Percentiles rank a stretch among this genome's conserved stretches.
phyloP scores from a whole-genome alignment of 2,113 vertebrate genomes.

The Lutjanus erythropterus region DNA sequence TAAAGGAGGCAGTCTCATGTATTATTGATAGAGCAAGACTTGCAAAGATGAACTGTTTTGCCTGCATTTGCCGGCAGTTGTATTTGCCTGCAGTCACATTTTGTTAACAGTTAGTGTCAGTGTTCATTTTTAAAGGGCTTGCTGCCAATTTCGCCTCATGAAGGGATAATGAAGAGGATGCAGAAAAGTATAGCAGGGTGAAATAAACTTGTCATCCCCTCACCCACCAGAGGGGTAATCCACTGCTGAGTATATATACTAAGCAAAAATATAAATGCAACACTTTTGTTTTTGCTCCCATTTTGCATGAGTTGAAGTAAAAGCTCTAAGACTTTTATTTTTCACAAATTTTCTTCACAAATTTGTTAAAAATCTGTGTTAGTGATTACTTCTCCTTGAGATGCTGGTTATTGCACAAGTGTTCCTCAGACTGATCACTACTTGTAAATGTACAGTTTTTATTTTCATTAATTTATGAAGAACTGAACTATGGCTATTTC shows the following conservation, averaged over 20 bases:
- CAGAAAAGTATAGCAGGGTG: slow-evolving; percentile 19
- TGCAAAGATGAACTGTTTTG: slow-evolving; percentile 40
- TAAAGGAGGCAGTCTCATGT: slow-evolving; percentile 45
- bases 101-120: slow-evolving; percentile 26
- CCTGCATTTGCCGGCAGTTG: slow-evolving; percentile 38
- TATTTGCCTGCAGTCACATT: slow-evolving; percentile 42
- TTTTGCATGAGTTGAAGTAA: no score
- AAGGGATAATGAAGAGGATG: slow-evolving; percentile 58
- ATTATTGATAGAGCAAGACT: slow-evolving; percentile 48
- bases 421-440: no score
- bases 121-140: slow-evolving; percentile 46
- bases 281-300: no score
- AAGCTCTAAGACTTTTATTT: no score
- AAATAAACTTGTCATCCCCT: slow-evolving; percentile 34
- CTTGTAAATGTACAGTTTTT: no score
- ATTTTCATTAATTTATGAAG: no score
- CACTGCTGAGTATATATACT: neutral
- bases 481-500: no score
- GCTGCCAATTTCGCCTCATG: slow-evolving; percentile 42
- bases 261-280: no score
- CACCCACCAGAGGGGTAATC: slow-evolving; percentile 20
- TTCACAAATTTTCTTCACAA: no score
- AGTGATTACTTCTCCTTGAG: no score
- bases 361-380: no score
- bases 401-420: no score